Percentiles rank a stretch among this genome's conserved stretches.
These are phyloP conservation scores for Volucella inflata DNA, from an alignment of 2,888 invertebrate species.

Conservation along the genomic window DNA sequence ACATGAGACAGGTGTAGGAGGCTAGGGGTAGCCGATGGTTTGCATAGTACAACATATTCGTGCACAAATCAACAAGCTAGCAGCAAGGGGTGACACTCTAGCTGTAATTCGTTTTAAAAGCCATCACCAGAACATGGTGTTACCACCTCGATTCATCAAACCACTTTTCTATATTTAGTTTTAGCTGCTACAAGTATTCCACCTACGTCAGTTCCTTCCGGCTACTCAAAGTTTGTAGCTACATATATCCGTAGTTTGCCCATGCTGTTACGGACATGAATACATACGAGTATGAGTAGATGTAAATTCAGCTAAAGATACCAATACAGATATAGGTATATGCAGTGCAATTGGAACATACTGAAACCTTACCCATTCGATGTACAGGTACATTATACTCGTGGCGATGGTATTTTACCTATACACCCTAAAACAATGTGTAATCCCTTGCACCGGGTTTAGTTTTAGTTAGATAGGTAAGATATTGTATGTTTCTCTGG, in stretches of 20 bases:
- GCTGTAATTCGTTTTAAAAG: slow-evolving; percentile 48
- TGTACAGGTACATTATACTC: too few relatives aligned
- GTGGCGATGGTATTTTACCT: too few relatives aligned
- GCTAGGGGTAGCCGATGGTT: slow-evolving; percentile 29
- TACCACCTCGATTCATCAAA: background rate
- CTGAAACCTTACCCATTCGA: too few relatives aligned
- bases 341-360: too few relatives aligned
- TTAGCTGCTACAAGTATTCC: slow-evolving; percentile 26
- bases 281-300: background rate
- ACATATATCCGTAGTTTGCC: slow-evolving; percentile 9
- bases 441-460: slow-evolving; percentile 33
- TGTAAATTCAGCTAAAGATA: slow-evolving; percentile 21
- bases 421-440: background rate
- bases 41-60: background rate
- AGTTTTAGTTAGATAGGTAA: background rate
- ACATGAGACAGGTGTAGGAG: slow-evolving; percentile 47
- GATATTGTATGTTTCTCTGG: too few relatives aligned
- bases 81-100: slow-evolving; percentile 17
- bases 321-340: too few relatives aligned
- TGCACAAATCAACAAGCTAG: slow-evolving; percentile 58
- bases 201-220: slow-evolving; percentile 62
- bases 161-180: slow-evolving; percentile 50
- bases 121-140: slow-evolving; percentile 41
- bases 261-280: slow-evolving; percentile 8
- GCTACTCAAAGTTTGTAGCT: slow-evolving; percentile 31